Percentiles rank a stretch among this genome's conserved stretches.
Evolutionary conservation across 2,888 invertebrate species (phyloP).

Genomic region (Euplexia lucipara): DNA sequence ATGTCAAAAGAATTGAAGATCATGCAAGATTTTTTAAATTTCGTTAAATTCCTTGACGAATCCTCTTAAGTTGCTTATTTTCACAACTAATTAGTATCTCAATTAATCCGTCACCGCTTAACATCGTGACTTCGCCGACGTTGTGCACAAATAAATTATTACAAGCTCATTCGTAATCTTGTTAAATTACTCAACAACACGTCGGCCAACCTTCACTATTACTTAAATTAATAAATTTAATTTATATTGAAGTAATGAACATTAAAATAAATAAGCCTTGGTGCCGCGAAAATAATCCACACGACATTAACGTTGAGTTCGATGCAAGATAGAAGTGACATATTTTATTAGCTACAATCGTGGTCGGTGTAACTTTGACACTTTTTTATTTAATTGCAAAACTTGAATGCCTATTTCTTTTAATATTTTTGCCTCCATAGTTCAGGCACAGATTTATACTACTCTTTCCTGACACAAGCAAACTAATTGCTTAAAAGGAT

Average conservation of each 20-base stretch:
- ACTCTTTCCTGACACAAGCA: no score
- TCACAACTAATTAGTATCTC: constrained; percentile 31
- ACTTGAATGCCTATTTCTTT: not conserved
- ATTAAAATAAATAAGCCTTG: constrained; percentile 43
- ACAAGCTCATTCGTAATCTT: constrained; percentile 46
- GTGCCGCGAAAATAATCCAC: constrained; percentile 36
- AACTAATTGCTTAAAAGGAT: no score
- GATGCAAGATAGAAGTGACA: constrained; percentile 34
- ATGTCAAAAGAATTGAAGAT: no score
- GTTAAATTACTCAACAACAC: constrained; percentile 51
- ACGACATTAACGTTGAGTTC: constrained; percentile 14
- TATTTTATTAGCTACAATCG: not conserved
- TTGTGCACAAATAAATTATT: constrained; percentile 33
- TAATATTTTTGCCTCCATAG: not conserved
- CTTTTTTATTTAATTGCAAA: not conserved
- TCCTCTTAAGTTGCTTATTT: not conserved
- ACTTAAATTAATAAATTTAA: constrained; percentile 59
- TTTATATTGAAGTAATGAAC: constrained; percentile 50
- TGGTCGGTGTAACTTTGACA: not conserved
- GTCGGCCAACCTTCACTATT: constrained; percentile 51
- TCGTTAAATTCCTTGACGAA: not conserved
- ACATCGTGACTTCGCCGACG: constrained; percentile 46
- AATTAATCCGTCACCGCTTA: constrained; percentile 25
- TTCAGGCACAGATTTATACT: no score
- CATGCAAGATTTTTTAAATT: not conserved